phyloP scores from a whole-genome alignment of 92 coral and sea anemone species.

The Metridium senile region DNA sequence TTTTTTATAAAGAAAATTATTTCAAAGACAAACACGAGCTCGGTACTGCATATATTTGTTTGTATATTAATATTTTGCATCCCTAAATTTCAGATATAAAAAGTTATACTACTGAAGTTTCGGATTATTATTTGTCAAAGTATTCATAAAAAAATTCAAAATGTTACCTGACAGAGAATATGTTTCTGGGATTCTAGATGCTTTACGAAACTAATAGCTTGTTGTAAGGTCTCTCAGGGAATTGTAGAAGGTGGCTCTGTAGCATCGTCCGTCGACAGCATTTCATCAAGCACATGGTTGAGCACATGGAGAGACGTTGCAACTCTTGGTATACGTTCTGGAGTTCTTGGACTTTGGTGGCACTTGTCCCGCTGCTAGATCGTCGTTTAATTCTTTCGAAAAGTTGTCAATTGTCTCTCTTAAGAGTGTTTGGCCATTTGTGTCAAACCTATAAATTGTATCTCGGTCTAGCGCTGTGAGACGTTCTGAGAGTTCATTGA shows the following conservation, averaged over 20 bases:
- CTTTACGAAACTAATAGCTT: conserved; percentile 25
- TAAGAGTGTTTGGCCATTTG: not conserved
- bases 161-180: conserved; percentile 41
- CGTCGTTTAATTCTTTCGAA: not conserved
- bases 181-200: conserved; percentile 49
- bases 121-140: not conserved
- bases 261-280: conserved; percentile 25
- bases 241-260: conserved; percentile 33
- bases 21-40: too few species aligned
- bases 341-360: conserved; percentile 41
- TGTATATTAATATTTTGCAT: too few species aligned
- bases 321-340: conserved; percentile 47
- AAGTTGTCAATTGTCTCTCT: conserved; percentile 9
- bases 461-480: not conserved
- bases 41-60: too few species aligned
- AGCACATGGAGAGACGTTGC: conserved; percentile 59
- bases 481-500: not conserved
- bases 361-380: conserved; percentile 3
- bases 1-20: too few species aligned
- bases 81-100: not conserved
- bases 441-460: not conserved
- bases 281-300: conserved; percentile 36
- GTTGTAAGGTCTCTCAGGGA: not conserved
- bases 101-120: not conserved
- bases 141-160: not conserved